phyloP scores from a whole-genome alignment of 2,888 invertebrate species.

The Patella ulyssiponensis region DNA sequence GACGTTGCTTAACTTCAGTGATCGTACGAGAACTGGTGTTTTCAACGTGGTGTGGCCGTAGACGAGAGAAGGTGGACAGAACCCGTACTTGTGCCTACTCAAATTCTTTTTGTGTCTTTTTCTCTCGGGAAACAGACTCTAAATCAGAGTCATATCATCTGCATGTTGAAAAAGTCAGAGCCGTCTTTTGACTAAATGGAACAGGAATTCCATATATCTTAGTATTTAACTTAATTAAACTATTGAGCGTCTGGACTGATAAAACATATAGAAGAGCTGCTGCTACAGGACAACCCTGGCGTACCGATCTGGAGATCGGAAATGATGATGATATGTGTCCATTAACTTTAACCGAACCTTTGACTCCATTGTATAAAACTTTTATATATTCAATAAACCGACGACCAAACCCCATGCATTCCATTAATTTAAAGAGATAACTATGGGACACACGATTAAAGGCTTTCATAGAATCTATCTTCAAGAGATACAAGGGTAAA shows the following conservation, averaged over 20 bases:
- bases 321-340: conserved; percentile 34
- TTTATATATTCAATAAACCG: conserved; percentile 41
- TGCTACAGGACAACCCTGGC: background rate
- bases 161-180: background rate
- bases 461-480: conserved; percentile 48
- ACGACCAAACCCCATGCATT: conserved; percentile 41
- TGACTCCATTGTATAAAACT: conserved; percentile 39
- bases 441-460: conserved; percentile 45
- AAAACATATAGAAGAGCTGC: background rate
- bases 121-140: too few relatives aligned
- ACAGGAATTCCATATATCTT: background rate
- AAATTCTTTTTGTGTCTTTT: too few relatives aligned
- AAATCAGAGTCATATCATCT: background rate
- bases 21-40: too few relatives aligned
- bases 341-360: conserved; percentile 42
- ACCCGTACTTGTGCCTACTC: too few relatives aligned
- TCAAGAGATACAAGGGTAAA: conserved; percentile 35
- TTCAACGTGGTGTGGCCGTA: too few relatives aligned
- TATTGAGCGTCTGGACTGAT: background rate
- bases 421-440: conserved; percentile 39
- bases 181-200: background rate
- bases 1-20: too few relatives aligned
- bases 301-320: background rate
- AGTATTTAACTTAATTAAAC: background rate
- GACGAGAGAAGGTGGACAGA: too few relatives aligned